Percentiles rank a stretch among this genome's conserved stretches.
phyloP scores from a whole-genome alignment of 2,888 invertebrate genomes.

The Apodemia hepburni region DNA sequence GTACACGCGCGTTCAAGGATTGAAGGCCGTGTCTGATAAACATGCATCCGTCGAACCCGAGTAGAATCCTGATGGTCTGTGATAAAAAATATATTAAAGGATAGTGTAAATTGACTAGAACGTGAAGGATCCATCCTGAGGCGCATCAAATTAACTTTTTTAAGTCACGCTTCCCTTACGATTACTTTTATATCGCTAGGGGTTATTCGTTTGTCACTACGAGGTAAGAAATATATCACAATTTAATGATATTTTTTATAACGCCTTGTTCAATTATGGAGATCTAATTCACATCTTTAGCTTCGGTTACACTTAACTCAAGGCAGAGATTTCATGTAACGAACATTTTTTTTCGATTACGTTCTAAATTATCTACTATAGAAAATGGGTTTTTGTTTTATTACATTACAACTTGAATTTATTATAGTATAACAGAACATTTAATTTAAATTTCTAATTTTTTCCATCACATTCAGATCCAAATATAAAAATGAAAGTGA shows the following conservation, averaged over 20 bases:
- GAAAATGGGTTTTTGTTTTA: no score
- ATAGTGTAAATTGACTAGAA: constrained; percentile 40
- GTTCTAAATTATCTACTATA: background rate
- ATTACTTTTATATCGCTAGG: constrained; percentile 21
- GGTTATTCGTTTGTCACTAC: constrained; percentile 26
- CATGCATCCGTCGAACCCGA: constrained; percentile 53
- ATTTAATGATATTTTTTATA: constrained; percentile 17
- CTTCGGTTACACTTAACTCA: constrained; percentile 5
- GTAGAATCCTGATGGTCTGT: constrained; percentile 51
- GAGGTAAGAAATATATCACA: constrained; percentile 12
- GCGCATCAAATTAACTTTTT: constrained; percentile 56
- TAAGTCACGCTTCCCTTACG: constrained; percentile 40
- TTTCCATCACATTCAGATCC: background rate
- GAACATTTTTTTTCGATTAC: background rate
- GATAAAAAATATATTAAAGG: constrained; percentile 45
- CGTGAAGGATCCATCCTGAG: constrained; percentile 40
- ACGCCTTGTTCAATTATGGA: background rate
- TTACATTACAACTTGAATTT: no score
- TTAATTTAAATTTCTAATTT: no score
- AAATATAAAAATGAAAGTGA: background rate
- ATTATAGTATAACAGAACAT: no score
- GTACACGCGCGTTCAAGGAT: constrained; percentile 57
- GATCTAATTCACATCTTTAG: constrained; percentile 2
- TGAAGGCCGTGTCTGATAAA: constrained; percentile 50
- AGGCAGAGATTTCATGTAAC: background rate